These are phyloP conservation scores for Acanthurus leucopareius DNA, from an alignment of 2,797 vertebrate genomes.

Conservation along the genomic window DNA sequence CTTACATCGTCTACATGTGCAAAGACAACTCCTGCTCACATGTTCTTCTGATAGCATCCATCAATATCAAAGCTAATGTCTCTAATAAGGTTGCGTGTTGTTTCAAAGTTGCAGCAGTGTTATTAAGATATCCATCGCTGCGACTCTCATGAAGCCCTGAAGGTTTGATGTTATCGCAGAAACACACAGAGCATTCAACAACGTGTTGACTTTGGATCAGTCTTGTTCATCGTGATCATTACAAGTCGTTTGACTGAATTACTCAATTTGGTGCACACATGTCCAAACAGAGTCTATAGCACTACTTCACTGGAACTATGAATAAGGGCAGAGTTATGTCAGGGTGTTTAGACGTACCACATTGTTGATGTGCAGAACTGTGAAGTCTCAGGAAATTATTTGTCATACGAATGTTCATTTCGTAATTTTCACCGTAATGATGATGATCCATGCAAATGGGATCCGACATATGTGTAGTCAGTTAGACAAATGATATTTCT, in stretches of 20 bases:
- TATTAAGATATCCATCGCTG: slow-evolving; percentile 32
- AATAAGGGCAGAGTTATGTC: not conserved
- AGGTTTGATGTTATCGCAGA: slow-evolving; percentile 50
- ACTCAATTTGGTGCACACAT: slow-evolving; percentile 28
- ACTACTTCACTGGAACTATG: not conserved
- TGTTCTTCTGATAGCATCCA: slow-evolving; percentile 16
- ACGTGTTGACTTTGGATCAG: slow-evolving; percentile 68
- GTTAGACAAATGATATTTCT: not conserved
- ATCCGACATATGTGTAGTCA: not conserved
- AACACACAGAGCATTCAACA: slow-evolving; percentile 34
- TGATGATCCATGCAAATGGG: not conserved
- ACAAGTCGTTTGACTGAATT: slow-evolving; percentile 40
- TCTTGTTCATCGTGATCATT: slow-evolving; percentile 43
- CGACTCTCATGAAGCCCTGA: slow-evolving; percentile 8
- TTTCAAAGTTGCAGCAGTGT: slow-evolving; percentile 6
- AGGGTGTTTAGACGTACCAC: slow-evolving; percentile 11
- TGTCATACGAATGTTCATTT: not conserved
- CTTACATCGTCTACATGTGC: not conserved
- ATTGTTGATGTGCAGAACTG: not conserved
- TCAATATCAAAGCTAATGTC: slow-evolving; percentile 4
- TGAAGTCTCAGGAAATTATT: not conserved
- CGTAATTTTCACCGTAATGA: not conserved
- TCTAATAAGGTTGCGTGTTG: too few relatives aligned
- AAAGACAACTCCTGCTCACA: slow-evolving; percentile 3
- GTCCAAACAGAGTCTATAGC: slow-evolving; percentile 39